A percentile compares a stretch with the other conserved stretches of the same genome.
phyloP scores from a whole-genome alignment of 2,113 vertebrate species.

The Falco punctatus region DNA sequence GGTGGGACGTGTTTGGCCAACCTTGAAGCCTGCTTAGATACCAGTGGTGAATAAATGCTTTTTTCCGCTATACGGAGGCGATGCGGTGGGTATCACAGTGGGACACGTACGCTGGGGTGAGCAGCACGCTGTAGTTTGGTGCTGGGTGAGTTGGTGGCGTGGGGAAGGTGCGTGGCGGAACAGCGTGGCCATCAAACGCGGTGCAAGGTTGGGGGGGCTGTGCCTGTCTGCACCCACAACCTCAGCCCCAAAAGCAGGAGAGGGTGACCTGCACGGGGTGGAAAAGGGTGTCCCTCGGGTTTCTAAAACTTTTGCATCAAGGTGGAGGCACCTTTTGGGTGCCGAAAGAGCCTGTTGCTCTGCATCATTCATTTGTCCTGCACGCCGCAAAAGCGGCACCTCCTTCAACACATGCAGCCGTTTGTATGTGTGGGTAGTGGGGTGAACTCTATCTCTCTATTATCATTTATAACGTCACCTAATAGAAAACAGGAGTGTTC shows the following conservation, averaged over 20 bases:
- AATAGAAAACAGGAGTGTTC: conserved; percentile 4
- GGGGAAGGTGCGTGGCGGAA: not conserved
- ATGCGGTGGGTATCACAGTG: not conserved
- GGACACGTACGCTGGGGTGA: rapidly evolving
- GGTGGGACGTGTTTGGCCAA: not conserved
- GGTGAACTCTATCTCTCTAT: not conserved
- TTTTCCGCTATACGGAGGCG: not conserved
- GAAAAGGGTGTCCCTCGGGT: not conserved
- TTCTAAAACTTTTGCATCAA: not conserved
- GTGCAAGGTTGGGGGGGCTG: not conserved
- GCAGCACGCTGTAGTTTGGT: rapidly evolving
- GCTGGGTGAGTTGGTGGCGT: not conserved
- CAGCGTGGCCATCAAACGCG: rapidly evolving
- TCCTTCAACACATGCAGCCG: not conserved
- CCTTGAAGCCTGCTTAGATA: not conserved
- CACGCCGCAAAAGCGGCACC: not conserved
- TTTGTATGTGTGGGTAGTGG: not conserved
- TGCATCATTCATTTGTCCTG: not conserved
- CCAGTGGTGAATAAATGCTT: not conserved
- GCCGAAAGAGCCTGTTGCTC: not conserved
- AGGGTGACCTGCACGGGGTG: not conserved
- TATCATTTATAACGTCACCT: not conserved
- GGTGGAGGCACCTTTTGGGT: not conserved
- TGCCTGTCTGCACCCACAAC: not conserved
- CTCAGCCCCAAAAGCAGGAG: not conserved